Percentiles rank a stretch among this genome's conserved stretches.
Conservation (phyloP, 1,140 invertebrate species). For the Palaemon carinicauda region DNA sequence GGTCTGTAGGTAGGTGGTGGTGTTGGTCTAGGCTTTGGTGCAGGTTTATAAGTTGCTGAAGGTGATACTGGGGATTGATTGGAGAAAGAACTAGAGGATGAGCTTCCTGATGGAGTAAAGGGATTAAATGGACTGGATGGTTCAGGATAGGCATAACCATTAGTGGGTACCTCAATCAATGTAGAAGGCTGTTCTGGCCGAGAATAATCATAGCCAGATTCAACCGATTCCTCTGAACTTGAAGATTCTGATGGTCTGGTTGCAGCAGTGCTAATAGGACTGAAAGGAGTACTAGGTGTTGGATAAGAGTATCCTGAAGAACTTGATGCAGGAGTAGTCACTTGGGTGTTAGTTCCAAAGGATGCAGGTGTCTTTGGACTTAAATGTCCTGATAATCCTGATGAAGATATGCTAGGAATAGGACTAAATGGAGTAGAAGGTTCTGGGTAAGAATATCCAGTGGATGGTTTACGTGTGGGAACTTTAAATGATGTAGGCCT, state of each 20-base stretch:
- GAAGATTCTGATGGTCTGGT: background rate
- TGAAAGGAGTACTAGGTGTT: background rate
- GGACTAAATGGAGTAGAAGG: slow-evolving; percentile 15
- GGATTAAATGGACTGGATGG: background rate
- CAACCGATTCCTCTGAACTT: background rate
- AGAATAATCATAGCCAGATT: background rate
- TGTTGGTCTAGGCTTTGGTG: slow-evolving; percentile 1
- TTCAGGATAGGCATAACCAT: background rate
- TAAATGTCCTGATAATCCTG: background rate
- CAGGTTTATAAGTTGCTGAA: background rate
- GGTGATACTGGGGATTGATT: background rate
- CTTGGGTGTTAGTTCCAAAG: no score
- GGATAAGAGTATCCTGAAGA: background rate
- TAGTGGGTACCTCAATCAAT: background rate
- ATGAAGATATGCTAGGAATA: background rate
- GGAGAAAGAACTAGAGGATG: background rate
- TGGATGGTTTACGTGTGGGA: background rate
- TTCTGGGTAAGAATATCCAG: background rate
- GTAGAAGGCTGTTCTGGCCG: background rate
- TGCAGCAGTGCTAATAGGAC: background rate
- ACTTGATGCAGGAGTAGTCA: background rate
- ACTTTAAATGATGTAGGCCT: no score
- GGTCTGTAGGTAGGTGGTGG: background rate
- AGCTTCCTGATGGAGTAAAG: background rate
- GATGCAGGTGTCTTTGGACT: no score